Evolutionary conservation across 2,888 invertebrate species (phyloP).

Genomic region (Lasius fuliginosus): DNA sequence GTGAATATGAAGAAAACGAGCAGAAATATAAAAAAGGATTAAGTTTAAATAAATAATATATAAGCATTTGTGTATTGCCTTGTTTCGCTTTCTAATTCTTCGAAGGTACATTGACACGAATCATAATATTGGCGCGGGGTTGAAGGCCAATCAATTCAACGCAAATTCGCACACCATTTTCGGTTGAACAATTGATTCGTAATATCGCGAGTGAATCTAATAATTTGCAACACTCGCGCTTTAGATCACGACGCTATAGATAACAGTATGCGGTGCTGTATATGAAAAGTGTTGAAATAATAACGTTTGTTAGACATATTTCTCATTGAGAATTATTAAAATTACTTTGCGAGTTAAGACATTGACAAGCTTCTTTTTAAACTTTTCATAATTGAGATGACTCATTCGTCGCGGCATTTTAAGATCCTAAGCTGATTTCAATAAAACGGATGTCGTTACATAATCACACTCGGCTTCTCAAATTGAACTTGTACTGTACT

Average conservation of each 20-base stretch:
- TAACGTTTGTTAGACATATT: neutral
- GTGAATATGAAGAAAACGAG: neutral
- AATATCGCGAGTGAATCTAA: conserved; percentile 34
- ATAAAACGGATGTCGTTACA: conserved; percentile 1
- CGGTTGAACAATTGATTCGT: conserved; percentile 66
- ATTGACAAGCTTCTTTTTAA: neutral
- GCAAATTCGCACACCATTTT: conserved; percentile 71
- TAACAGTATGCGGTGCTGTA: neutral
- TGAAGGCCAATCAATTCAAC: conserved; percentile 71
- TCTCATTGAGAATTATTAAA: neutral
- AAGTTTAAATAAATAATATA: neutral
- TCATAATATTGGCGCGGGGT: conserved; percentile 49
- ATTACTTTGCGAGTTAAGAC: neutral
- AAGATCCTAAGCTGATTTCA: neutral
- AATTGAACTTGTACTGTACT: conserved; percentile 7
- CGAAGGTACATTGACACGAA: conserved; percentile 66
- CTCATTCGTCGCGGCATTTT: neutral
- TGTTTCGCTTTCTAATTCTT: conserved; percentile 41
- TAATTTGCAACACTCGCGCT: conserved; percentile 32
- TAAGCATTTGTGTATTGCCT: neutral
- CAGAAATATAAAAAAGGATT: neutral
- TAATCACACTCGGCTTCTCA: conserved; percentile 12
- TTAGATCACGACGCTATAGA: neutral
- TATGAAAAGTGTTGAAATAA: neutral
- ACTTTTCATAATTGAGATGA: conserved; percentile 18